These are phyloP conservation scores for Cyprinodon brontotheroides DNA, from an alignment of 2,113 vertebrate species.

Conservation along the genomic window DNA sequence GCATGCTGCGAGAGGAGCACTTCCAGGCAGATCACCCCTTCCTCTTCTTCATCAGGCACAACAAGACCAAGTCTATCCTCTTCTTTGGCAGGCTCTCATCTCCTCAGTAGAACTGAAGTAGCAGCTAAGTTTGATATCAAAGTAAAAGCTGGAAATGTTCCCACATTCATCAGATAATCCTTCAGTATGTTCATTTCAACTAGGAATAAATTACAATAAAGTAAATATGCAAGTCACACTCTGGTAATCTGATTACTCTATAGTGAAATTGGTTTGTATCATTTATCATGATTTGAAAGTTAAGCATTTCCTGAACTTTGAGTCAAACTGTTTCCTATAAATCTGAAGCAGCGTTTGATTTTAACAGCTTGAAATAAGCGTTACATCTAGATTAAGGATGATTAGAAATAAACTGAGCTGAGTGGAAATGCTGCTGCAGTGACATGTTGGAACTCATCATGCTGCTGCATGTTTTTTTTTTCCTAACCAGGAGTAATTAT, in stretches of 20 bases:
- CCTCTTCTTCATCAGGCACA: constrained; percentile 90
- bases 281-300: neutral
- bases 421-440: neutral
- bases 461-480: too few species aligned
- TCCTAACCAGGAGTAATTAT: neutral
- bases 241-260: neutral
- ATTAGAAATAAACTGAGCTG: neutral
- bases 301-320: neutral
- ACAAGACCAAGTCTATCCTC: constrained; percentile 80
- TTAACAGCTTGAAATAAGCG: neutral
- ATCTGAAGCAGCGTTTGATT: neutral
- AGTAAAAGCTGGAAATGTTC: neutral
- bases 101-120: constrained; percentile 59
- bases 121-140: neutral
- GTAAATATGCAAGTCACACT: neutral
- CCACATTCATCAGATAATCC: neutral
- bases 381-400: neutral
- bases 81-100: constrained; percentile 84
- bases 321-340: neutral
- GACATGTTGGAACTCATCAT: neutral
- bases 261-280: neutral
- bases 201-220: neutral
- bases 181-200: neutral
- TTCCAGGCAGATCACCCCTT: constrained; percentile 91
- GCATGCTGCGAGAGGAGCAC: constrained; percentile 76